These are phyloP conservation scores for Brachyalestes nurse DNA, from an alignment of 2,797 vertebrate genomes.

Conservation along the genomic window DNA sequence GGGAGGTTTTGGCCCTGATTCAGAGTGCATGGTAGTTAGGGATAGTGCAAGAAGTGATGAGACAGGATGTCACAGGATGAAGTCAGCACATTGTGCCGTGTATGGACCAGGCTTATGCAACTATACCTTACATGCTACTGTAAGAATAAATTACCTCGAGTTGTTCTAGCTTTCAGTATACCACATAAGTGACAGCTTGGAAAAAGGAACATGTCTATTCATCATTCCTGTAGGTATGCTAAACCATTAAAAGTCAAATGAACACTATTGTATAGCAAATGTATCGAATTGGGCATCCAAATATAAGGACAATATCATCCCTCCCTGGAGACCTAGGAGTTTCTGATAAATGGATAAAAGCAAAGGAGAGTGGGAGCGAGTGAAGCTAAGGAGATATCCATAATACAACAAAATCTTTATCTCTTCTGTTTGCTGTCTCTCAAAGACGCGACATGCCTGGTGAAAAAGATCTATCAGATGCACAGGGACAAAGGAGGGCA, in stretches of 20 bases:
- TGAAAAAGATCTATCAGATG: conserved; percentile 44
- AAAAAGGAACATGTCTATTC: background rate
- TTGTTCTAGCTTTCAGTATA: conserved; percentile 16
- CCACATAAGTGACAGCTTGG: background rate
- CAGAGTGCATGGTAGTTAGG: conserved; percentile 43
- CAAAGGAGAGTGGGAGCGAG: conserved; percentile 11
- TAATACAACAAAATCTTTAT: conserved; percentile 45
- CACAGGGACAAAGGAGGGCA: conserved; percentile 33
- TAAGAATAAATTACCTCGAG: conserved; percentile 1
- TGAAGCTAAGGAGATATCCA: background rate
- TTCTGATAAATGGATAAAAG: conserved; percentile 9
- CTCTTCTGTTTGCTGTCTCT: conserved; percentile 39
- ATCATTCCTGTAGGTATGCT: background rate
- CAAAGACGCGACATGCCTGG: conserved; percentile 23
- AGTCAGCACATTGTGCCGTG: conserved; percentile 29
- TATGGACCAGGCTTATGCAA: conserved; percentile 13
- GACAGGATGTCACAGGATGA: conserved; percentile 26
- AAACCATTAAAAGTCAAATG: background rate
- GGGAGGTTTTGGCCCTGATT: conserved; percentile 53
- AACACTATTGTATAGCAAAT: conserved; percentile 8
- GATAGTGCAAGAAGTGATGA: conserved; percentile 31
- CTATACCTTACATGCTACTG: conserved; percentile 1
- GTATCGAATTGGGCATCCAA: conserved; percentile 4
- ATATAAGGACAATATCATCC: background rate
- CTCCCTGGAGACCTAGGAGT: background rate